phyloP scores from a whole-genome alignment of 2,113 vertebrate species.

The Callocephalon fimbriatum region DNA sequence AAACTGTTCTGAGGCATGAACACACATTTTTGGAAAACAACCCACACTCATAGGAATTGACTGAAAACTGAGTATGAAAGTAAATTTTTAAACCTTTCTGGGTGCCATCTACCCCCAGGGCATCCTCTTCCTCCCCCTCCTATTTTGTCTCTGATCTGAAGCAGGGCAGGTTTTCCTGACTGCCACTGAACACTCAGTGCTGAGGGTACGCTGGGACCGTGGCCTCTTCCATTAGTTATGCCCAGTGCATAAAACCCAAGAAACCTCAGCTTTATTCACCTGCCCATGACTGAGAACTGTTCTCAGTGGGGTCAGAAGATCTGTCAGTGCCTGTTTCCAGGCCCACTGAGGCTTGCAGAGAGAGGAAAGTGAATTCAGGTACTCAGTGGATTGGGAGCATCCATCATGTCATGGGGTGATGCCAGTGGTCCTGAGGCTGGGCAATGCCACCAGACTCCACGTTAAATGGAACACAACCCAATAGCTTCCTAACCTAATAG shows the following conservation, averaged over 20 bases:
- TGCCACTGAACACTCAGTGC: background rate
- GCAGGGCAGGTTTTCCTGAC: background rate
- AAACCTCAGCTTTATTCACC: background rate
- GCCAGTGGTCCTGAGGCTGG: background rate
- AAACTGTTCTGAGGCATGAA: no score
- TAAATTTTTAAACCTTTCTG: no score
- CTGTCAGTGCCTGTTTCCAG: background rate
- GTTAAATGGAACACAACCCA: background rate
- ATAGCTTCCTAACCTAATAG: background rate
- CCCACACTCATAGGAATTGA: no score
- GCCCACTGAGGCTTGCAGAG: background rate
- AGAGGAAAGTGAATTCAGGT: background rate
- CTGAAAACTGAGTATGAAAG: no score
- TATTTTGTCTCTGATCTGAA: background rate
- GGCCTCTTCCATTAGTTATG: background rate
- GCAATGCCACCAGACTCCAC: background rate
- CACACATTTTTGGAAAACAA: no score
- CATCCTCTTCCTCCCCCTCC: background rate
- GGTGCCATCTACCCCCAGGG: background rate
- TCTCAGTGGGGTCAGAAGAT: background rate
- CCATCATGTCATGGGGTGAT: rapidly evolving
- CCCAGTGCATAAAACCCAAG: background rate
- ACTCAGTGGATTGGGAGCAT: background rate
- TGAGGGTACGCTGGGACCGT: rapidly evolving
- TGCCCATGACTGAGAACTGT: background rate